Base-by-base conservation (phyloP, 2,888 invertebrate species). In the Bombylius major region DNA sequence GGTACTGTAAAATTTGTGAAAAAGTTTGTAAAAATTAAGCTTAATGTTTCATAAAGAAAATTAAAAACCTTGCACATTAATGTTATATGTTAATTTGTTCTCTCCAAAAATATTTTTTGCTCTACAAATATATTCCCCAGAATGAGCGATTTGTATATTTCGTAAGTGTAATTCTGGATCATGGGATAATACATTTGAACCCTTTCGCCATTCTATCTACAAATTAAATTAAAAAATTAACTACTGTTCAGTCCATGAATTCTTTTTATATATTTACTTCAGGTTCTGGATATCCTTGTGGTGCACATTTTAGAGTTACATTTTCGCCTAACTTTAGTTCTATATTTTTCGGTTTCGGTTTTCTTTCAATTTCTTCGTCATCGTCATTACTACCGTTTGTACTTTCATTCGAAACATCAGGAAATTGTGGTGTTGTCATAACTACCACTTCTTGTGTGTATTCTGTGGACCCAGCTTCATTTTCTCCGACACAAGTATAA, bases 91-190 rank as follows among this genome's bases (percentile, higher is more conserved):
- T 14, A 78, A 73, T 57, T 76, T 74, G 1, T 77, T 70, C 1
- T 70, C 69, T 1, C 85, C 85, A 1, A 80, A 83, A 50, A 70
- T 70, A 65, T 82, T 85, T n/a, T 65, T 67, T 0, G 83, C 83
- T 13, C 76, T 71, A 62, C 86, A 86, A 0, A 76, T 77, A 65
- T 78, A 82, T 32, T 76, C 63, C 0, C 82, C 83, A 49, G 71
- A 75, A 14, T 79, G 69, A 2, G 59, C 46, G 1, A 58, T 33
- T 0, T 73, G 63, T 32, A 73, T 63, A 39, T 72, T 70, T 47
- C 54, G 55, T 1, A 62, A 56, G 4, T 67, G 64, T 4, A 64
- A 61, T 32, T 55, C 51, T 12, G 46, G 34, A 48, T 57, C 45
- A 8, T 39, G 53, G 8, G 61, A 60, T 32, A 61, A 46, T 9